Base-by-base conservation (phyloP, 2,888 invertebrate species). In the Campoplex nolae region DNA sequence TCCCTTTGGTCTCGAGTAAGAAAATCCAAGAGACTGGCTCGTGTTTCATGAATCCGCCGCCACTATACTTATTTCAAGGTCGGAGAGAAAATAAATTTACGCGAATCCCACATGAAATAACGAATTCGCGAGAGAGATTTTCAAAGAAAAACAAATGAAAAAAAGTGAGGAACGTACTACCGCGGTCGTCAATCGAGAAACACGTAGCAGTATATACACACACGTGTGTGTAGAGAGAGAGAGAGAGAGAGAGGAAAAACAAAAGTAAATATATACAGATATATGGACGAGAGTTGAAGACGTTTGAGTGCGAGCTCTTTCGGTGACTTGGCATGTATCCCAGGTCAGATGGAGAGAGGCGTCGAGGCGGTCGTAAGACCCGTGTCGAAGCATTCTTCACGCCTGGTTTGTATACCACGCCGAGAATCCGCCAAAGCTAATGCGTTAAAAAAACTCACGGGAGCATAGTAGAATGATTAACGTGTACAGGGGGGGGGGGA, bases 311-410 rank as follows among this genome's bases (percentile, higher is more conserved):
- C 54, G 18, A 23, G 23, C 23, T 23, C 38, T 38, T 45, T 13
- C 73, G 38, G 76, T 73, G 67, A 71, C 80, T 83, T 77, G 86
- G 83, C 80, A 70, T 48, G 71, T 58, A 76, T 83, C 80, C 83
- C 86, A 76, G 76, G 71, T 80, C 80, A 73, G 71, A 76, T 80
- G 48, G 70, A 23, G 23, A 23, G 23, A 80, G 80, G 71, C 80
- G 76, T 67, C 65, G 71, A 35, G 75, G 56, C 71, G 75, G 75
- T 45, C 78, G 73, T 78, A 78, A 74, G 74, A 56, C 58, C 23
- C 74, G 71, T 68, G 70, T 86, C 86, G 76, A 80, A 86, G 79
- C 78, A 86, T 86, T 83, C 70, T 86, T 83, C 62, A 58, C 78
- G 28, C 82, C 70, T 71, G 70, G 65, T 65, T 65, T 48, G 65